A percentile compares a stretch with the other conserved stretches of the same genome.
These are phyloP conservation scores for Microctenopoma steveboyesi DNA, from an alignment of 2,797 vertebrate genomes.

Conservation along the genomic window DNA sequence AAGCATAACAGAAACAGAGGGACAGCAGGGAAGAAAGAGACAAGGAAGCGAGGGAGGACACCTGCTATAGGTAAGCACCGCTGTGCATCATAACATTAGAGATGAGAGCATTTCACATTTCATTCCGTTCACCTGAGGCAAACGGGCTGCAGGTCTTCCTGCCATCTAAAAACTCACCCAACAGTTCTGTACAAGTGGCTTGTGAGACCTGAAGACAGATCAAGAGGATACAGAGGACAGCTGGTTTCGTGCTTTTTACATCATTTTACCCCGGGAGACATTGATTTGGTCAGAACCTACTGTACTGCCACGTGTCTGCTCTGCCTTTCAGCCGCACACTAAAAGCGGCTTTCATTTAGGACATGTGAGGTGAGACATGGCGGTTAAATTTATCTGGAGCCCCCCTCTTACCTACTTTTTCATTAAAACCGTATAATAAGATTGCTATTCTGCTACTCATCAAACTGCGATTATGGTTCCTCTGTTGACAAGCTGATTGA, in stretches of 20 bases:
- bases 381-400: conserved; percentile 18
- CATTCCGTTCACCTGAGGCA: conserved; percentile 23
- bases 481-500: conserved; percentile 71
- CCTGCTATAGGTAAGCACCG: conserved; percentile 26
- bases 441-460: conserved; percentile 48
- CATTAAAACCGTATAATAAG: conserved; percentile 56
- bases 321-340: conserved; percentile 10
- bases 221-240: conserved; percentile 7
- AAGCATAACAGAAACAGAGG: conserved; percentile 1
- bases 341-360: conserved; percentile 27
- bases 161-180: conserved; percentile 29
- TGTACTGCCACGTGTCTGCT: conserved; percentile 11
- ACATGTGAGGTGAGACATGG: conserved; percentile 30
- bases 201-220: conserved; percentile 24
- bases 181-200: conserved; percentile 28
- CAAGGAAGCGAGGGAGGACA: conserved; percentile 18
- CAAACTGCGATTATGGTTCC: conserved; percentile 56
- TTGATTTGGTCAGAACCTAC: conserved; percentile 10
- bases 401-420: conserved; percentile 33
- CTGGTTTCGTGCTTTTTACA: conserved; percentile 63
- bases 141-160: conserved; percentile 4
- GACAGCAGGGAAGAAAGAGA: conserved; percentile 11
- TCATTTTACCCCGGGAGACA: conserved; percentile 49
- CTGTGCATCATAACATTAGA: conserved; percentile 22
- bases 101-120: conserved; percentile 39